Evolutionary conservation across 2,888 invertebrate species (phyloP).

Genomic region (Parnassius apollo): DNA sequence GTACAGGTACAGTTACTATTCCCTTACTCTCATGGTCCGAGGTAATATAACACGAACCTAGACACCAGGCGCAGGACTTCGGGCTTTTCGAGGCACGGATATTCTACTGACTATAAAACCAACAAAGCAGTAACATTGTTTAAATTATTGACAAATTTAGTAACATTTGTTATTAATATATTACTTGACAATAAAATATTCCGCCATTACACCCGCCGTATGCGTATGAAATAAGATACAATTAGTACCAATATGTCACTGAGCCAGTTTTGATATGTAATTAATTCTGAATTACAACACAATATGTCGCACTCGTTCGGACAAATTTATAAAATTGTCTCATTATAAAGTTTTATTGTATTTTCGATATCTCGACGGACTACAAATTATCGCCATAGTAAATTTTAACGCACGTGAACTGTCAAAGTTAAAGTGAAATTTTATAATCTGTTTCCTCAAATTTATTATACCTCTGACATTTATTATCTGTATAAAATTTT

Average conservation of each 20-base stretch:
- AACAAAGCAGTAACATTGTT: too few species aligned
- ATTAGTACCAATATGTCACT: constrained; percentile 19
- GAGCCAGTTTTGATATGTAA: constrained; percentile 1
- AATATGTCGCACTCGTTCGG: constrained; percentile 12
- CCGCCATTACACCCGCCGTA: not conserved
- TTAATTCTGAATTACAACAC: constrained; percentile 24
- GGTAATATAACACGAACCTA: too few species aligned
- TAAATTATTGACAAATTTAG: too few species aligned
- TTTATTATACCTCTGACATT: constrained; percentile 26
- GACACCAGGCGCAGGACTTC: too few species aligned
- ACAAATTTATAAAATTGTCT: constrained; percentile 27
- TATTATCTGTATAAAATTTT: constrained; percentile 26
- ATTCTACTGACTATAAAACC: too few species aligned
- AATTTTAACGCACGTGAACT: constrained; percentile 24
- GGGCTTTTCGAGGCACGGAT: too few species aligned
- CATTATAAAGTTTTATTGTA: constrained; percentile 27
- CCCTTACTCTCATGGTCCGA: too few species aligned
- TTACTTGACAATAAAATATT: not conserved
- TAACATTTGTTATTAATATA: too few species aligned
- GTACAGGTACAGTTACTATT: too few species aligned
- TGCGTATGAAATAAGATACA: constrained; percentile 13
- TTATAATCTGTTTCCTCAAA: constrained; percentile 26
- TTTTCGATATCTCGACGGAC: constrained; percentile 22
- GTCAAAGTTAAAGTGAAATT: constrained; percentile 28
- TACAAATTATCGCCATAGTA: constrained; percentile 26